Percentiles rank a stretch among this genome's conserved stretches.
Evolutionary conservation across 2,797 vertebrate genomes (phyloP).

Genomic region (Acestrorhynchus altus): DNA sequence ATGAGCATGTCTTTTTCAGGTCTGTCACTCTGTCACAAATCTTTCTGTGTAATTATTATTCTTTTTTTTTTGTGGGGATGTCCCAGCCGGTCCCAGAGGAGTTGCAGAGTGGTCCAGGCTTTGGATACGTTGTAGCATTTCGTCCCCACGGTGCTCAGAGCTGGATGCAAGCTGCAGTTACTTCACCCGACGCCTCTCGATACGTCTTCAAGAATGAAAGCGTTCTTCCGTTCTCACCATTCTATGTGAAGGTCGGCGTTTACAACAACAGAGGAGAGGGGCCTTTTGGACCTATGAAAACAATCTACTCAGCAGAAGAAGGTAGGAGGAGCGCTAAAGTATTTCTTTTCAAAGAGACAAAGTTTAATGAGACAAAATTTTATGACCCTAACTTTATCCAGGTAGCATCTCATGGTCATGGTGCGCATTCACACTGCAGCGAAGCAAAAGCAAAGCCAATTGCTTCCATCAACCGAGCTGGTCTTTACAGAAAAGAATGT

Average conservation of each 20-base stretch:
- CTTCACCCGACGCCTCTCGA: slow-evolving; percentile 87
- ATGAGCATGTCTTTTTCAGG: neutral
- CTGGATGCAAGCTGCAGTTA: slow-evolving; percentile 95
- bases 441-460: too few relatives aligned
- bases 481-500: too few relatives aligned
- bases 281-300: slow-evolving; percentile 85
- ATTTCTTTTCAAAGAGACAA: neutral
- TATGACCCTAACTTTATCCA: neutral
- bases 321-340: slow-evolving; percentile 70
- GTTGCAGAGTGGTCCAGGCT: slow-evolving; percentile 90
- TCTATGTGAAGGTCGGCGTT: slow-evolving; percentile 91
- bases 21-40: neutral
- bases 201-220: slow-evolving; percentile 94
- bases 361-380: too few relatives aligned
- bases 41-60: neutral
- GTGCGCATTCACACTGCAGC: too few relatives aligned
- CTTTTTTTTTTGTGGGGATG: neutral
- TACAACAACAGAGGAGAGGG: slow-evolving; percentile 95
- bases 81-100: slow-evolving; percentile 90
- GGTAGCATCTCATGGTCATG: neutral
- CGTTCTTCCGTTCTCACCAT: slow-evolving; percentile 89
- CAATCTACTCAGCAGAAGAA: slow-evolving; percentile 93
- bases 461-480: too few relatives aligned
- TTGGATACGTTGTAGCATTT: slow-evolving; percentile 94
- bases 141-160: slow-evolving; percentile 84